Base-by-base conservation (phyloP, 2,113 vertebrate species). In the Toxotes jaculatrix region DNA sequence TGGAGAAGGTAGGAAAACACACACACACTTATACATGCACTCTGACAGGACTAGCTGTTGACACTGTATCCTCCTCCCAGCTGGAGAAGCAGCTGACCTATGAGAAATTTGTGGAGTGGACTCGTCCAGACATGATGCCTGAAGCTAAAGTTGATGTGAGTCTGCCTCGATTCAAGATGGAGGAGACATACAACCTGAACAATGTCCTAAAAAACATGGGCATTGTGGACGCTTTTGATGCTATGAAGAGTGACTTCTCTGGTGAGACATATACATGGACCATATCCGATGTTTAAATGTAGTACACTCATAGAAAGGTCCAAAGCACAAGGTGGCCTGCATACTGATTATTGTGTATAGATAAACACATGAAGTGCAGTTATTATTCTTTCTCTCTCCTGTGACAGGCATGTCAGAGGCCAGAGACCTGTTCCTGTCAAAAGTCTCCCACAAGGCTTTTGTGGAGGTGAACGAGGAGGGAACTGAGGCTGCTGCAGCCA, bases 401-500 rank as follows among this genome's bases (percentile, higher is more conserved):
- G 12, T 69, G 13, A 64, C 87, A 99, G 94, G 94, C 71, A 97
- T 98, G 95, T 96, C 97, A 45, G 79, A 38, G 0, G 88, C 36
- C n/a, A 91, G 94, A 1, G 90, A 96, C 62, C 90, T 99, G 62
- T 88, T 90, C 10, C 80, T 98, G 80, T 98, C 97, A 11, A 77
- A 96, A 38, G 94, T 98, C 40, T 87, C 97, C 84, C 97, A 98
- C 89, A 97, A 97, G 85, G 91, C 97, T 49, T 97, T 97, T 36
- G 90, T 97, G 51, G 97, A 98, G 49, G 94, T 99, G 67, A 98
- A 95, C 10, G 97, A 99, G 83, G 95, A 97, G 85, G 97, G 97
- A 13, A 98, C 96, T 0, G 96, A 98, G 84, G 97, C 97, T 0
- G 92, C 96, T 0, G 97, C 94, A 8, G 95, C 96, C 55, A 96